A percentile compares a stretch with the other conserved stretches of the same genome.
phyloP scores from a whole-genome alignment of 1,140 invertebrate species.

The Melipona quadrifasciata region DNA sequence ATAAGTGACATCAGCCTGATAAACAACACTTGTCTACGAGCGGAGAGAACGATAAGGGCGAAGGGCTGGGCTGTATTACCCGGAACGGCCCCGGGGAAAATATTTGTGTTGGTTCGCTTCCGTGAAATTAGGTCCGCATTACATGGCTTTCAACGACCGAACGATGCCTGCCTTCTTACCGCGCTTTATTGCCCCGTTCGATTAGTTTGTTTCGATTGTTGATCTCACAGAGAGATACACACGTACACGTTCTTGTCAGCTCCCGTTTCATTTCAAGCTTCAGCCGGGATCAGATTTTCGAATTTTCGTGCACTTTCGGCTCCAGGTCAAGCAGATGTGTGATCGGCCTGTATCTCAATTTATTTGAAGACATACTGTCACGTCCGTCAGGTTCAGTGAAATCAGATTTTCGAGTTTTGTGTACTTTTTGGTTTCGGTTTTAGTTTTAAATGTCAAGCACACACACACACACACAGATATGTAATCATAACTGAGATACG shows the following conservation, averaged over 20 bases:
- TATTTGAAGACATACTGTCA: no score
- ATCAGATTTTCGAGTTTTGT: no score
- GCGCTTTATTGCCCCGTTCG: conserved; percentile 15
- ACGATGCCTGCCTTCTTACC: neutral
- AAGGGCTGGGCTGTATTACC: conserved; percentile 34
- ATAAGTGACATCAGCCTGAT: conserved; percentile 63
- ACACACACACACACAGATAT: no score
- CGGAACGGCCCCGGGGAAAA: neutral
- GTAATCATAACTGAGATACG: no score
- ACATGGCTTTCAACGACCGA: neutral
- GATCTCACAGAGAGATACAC: neutral
- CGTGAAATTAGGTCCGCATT: conserved; percentile 48
- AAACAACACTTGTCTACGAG: conserved; percentile 65
- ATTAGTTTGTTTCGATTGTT: neutral
- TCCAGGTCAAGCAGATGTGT: no score
- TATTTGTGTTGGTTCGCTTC: conserved; percentile 44
- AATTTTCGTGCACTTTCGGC: no score
- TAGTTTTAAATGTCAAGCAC: no score
- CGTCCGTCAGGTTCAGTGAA: no score
- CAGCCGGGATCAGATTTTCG: no score
- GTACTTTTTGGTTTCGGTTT: no score
- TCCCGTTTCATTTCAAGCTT: no score
- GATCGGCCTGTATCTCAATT: no score
- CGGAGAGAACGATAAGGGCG: conserved; percentile 56
- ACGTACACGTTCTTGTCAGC: neutral